Evolutionary conservation across 2,113 vertebrate genomes (phyloP).

Genomic region (Chloebia gouldiae): DNA sequence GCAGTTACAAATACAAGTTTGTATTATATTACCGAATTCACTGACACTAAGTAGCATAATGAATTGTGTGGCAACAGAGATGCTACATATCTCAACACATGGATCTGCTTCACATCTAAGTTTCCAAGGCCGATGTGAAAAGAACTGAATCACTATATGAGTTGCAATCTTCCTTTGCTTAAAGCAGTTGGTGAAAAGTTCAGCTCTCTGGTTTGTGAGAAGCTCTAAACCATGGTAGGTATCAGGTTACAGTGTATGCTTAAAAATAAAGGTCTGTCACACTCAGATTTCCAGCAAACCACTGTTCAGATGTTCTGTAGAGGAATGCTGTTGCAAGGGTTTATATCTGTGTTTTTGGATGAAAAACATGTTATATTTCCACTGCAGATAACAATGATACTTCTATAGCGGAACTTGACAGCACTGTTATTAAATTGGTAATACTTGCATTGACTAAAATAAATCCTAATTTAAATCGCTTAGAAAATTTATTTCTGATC

Average conservation of each 20-base stretch:
- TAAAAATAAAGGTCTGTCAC: not conserved
- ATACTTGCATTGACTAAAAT: not conserved
- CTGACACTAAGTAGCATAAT: not conserved
- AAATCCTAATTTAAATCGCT: not conserved
- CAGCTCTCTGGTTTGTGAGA: not conserved
- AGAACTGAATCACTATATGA: not conserved
- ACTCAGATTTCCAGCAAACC: not conserved
- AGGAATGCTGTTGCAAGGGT: not conserved
- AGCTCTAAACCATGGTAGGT: not conserved
- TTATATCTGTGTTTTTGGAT: constrained; percentile 26
- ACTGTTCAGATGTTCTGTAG: not conserved
- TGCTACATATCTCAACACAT: not conserved
- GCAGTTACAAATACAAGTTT: not conserved
- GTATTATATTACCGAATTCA: not conserved
- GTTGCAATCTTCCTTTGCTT: not conserved
- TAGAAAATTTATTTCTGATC: not conserved
- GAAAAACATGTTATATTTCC: not conserved
- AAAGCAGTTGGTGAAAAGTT: not conserved
- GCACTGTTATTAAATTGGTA: not conserved
- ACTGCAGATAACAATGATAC: not conserved
- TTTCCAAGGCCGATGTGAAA: not conserved
- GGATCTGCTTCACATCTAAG: not conserved
- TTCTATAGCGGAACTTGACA: not conserved
- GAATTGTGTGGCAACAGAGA: not conserved
- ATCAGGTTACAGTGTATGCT: not conserved